phyloP scores from a whole-genome alignment of 2,113 vertebrate genomes.

The Platysteira castanea region DNA sequence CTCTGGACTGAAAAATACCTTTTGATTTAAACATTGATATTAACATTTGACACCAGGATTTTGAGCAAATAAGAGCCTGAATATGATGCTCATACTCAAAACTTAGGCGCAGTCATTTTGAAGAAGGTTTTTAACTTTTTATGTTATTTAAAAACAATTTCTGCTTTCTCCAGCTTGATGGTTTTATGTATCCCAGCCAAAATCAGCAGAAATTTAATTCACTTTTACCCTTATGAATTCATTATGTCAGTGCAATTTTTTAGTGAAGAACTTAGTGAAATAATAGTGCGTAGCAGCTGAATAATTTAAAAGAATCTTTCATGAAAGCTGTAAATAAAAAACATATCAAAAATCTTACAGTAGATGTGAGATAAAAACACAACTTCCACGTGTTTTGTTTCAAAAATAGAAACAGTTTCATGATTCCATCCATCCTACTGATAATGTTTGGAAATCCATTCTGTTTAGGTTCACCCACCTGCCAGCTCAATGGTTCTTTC shows the following conservation, averaged over 20 bases:
- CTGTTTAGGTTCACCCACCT: not conserved
- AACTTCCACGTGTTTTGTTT: not conserved
- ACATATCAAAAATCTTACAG: not conserved
- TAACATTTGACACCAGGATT: not conserved
- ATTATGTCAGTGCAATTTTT: not conserved
- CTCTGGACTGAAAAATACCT: not conserved
- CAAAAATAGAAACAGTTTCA: not conserved
- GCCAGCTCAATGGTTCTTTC: not conserved
- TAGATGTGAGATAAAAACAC: not conserved
- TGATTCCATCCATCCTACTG: not conserved
- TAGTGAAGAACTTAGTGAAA: not conserved
- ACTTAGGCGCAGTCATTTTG: not conserved
- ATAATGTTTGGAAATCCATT: not conserved
- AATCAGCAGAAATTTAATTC: not conserved
- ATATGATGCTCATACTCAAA: not conserved
- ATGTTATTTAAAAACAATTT: not conserved
- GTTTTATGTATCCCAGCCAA: not conserved
- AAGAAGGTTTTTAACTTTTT: not conserved
- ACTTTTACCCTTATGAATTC: not conserved
- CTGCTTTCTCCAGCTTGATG: not conserved
- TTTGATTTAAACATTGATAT: not conserved
- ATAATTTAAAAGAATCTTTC: not conserved
- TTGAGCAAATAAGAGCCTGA: not conserved
- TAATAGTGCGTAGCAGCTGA: not conserved
- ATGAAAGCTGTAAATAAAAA: not conserved